Conservation (phyloP, 2,113 vertebrate genomes). For the Sinocyclocheilus grahami region DNA sequence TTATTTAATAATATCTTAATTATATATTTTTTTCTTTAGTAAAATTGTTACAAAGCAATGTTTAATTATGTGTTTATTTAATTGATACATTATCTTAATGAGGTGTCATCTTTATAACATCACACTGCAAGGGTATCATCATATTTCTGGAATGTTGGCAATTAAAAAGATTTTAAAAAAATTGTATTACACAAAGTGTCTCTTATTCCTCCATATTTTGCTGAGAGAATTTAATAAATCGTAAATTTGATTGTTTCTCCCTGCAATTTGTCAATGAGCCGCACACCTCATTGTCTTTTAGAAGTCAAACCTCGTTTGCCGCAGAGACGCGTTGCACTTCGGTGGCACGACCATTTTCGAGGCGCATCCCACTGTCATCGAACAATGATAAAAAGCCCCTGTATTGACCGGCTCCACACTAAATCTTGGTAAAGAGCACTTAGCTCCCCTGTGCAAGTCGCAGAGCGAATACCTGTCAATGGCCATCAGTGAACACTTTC, state of each 20-base stretch:
- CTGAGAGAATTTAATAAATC: no score
- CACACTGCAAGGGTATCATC: not conserved
- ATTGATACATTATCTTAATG: not conserved
- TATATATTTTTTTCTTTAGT: not conserved
- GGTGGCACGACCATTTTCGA: constrained; percentile 63
- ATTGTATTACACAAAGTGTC: not conserved
- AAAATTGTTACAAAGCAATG: not conserved
- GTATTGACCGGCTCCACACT: constrained; percentile 69
- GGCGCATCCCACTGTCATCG: constrained; percentile 71
- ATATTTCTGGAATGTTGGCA: not conserved
- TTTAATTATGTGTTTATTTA: not conserved
- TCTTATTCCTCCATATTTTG: not conserved
- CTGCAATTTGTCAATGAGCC: not conserved
- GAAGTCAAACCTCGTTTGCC: constrained; percentile 9
- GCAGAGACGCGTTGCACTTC: constrained; percentile 55
- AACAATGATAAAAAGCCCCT: constrained; percentile 70
- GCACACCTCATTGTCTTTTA: not conserved
- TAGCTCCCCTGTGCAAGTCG: constrained; percentile 71
- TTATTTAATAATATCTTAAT: not conserved
- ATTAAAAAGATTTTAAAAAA: not conserved
- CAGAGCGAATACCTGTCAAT: constrained; percentile 76
- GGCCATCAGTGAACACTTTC: constrained; percentile 73
- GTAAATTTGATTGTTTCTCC: not conserved
- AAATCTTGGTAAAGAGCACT: constrained; percentile 80
- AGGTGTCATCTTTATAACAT: not conserved